Percentiles rank a stretch among this genome's conserved stretches.
These are phyloP conservation scores for Semaprochilodus insignis DNA, from an alignment of 2,797 vertebrate species.

Conservation along the genomic window DNA sequence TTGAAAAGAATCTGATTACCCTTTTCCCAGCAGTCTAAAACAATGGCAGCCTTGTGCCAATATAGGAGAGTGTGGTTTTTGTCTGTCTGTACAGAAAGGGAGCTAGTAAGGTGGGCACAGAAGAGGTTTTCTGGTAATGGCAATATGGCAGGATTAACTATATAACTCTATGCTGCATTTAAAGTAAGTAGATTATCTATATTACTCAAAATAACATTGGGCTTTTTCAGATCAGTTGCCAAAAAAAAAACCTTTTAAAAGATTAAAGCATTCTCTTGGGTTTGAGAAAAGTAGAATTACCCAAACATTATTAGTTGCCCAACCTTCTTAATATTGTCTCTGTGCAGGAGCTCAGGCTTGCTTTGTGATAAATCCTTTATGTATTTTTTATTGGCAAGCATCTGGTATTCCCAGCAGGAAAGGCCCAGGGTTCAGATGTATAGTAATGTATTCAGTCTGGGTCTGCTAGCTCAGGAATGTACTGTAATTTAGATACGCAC, in stretches of 20 bases:
- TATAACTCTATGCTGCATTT: neutral
- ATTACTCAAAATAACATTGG: conserved; percentile 1
- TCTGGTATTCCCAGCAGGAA: conserved; percentile 65
- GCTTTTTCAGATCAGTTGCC: neutral
- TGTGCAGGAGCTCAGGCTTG: conserved; percentile 19
- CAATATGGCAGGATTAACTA: neutral
- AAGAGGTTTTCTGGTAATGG: neutral
- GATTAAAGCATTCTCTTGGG: conserved; percentile 2
- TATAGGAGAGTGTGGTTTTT: neutral
- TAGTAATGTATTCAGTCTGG: conserved; percentile 70
- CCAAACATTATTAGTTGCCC: conserved; percentile 12
- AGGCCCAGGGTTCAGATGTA: conserved; percentile 64
- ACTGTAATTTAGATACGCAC: conserved; percentile 66
- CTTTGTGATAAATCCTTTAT: conserved; percentile 62
- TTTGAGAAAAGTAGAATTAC: conserved; percentile 5
- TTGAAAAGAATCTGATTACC: conserved; percentile 74
- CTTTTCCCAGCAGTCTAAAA: conserved; percentile 59
- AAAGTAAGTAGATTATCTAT: neutral
- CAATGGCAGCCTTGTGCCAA: conserved; percentile 14
- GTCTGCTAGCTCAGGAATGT: conserved; percentile 64
- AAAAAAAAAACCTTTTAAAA: conserved; percentile 4
- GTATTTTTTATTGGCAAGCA: conserved; percentile 65
- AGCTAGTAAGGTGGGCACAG: neutral
- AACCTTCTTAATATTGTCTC: conserved; percentile 22
- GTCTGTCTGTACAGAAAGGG: neutral